Evolutionary conservation across 1,140 invertebrate species (phyloP).

Genomic region (Temnothorax nylanderi): DNA sequence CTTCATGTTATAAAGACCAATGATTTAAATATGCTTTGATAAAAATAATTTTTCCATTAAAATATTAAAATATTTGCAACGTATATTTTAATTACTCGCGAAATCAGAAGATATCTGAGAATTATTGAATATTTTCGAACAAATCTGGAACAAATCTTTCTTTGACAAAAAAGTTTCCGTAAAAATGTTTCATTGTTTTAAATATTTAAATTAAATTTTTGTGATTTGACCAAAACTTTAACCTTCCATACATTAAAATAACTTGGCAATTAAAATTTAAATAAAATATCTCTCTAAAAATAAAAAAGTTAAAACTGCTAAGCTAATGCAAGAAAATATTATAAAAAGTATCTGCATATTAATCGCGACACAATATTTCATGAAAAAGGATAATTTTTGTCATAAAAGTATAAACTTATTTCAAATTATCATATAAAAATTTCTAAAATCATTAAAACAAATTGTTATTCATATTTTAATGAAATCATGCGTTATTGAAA

Average conservation of each 20-base stretch:
- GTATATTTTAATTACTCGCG: neutral
- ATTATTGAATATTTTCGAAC: neutral
- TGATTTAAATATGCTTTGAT: neutral
- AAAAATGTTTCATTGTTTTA: neutral
- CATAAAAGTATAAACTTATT: neutral
- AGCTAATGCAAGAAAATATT: neutral
- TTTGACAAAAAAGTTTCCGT: neutral
- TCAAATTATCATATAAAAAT: neutral
- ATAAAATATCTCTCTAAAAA: constrained; percentile 5
- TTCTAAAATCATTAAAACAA: neutral
- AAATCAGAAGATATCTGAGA: neutral
- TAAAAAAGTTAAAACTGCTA: neutral
- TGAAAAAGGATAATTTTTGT: no score
- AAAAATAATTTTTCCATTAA: neutral
- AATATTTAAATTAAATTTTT: neutral
- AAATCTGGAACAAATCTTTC: neutral
- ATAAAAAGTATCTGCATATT: neutral
- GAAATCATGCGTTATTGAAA: neutral
- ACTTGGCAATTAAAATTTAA: constrained; percentile 1
- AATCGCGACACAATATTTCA: neutral
- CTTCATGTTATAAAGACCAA: neutral
- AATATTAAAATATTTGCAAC: neutral
- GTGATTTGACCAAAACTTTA: neutral
- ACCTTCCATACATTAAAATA: neutral
- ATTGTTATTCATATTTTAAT: neutral